Conservation (phyloP, 2,797 vertebrate species). For the Poecile montanus region DNA sequence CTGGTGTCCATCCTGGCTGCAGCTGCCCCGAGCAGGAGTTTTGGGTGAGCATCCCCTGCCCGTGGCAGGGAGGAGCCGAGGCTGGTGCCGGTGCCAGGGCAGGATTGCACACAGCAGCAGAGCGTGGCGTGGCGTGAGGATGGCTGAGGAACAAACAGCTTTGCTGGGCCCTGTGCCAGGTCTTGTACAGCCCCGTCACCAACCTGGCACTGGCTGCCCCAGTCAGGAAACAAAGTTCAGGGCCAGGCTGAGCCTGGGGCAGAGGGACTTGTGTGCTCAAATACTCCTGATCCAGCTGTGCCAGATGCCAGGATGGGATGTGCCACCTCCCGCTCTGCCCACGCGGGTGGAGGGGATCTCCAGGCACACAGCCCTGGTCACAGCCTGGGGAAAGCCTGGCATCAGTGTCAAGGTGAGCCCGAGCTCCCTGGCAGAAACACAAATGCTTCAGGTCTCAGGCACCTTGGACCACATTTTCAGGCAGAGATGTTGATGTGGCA, state of each 20-base stretch:
- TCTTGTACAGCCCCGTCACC: neutral
- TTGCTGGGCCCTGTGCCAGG: neutral
- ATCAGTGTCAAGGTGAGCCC: neutral
- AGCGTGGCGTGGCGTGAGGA: rapidly evolving
- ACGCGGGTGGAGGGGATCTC: rapidly evolving
- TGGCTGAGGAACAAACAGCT: neutral
- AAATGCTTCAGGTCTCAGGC: neutral
- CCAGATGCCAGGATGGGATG: neutral
- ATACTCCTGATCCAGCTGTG: neutral
- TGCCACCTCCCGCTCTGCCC: neutral
- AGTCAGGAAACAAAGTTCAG: neutral
- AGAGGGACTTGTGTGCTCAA: rapidly evolving
- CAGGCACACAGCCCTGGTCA: neutral
- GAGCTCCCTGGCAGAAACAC: neutral
- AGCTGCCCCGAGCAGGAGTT: neutral
- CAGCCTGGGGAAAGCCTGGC: neutral
- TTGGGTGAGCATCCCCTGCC: neutral
- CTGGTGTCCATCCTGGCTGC: neutral
- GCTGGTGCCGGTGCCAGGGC: neutral
- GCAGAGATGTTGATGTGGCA: neutral
- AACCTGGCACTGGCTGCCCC: neutral
- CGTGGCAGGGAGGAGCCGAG: neutral
- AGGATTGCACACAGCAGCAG: neutral
- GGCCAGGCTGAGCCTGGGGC: neutral
- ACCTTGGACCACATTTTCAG: neutral